phyloP scores from a whole-genome alignment of 2,113 vertebrate species.

The Albula glossodonta region DNA sequence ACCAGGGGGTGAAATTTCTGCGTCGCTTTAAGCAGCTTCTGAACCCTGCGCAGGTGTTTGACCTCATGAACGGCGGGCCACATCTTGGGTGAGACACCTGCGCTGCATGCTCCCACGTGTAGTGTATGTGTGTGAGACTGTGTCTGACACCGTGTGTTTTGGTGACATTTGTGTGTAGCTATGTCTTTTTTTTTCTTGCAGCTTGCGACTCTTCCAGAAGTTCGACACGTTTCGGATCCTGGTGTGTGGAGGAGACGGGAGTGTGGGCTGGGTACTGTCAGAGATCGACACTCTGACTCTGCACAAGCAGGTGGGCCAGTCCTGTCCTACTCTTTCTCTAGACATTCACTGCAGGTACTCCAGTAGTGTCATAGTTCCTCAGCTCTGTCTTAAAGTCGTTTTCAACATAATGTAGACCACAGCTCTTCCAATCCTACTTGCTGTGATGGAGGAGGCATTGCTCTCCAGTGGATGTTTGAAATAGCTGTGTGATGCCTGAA shows the following conservation, averaged over 20 bases:
- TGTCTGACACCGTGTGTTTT: conserved; percentile 1
- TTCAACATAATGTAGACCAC: not conserved
- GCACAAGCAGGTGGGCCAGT: conserved; percentile 85
- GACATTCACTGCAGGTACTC: not conserved
- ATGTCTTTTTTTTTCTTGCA: conserved; percentile 58
- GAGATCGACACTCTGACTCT: conserved; percentile 93
- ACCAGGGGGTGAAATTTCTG: conserved; percentile 95
- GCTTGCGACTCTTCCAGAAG: conserved; percentile 94
- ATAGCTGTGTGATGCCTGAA: not conserved
- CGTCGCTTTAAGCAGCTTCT: conserved; percentile 94
- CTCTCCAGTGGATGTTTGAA: not conserved
- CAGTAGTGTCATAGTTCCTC: not conserved
- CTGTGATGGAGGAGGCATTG: not conserved
- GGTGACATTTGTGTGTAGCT: conserved; percentile 19
- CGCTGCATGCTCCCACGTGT: not conserved
- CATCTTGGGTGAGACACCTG: conserved; percentile 85
- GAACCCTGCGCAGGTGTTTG: conserved; percentile 96
- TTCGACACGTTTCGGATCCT: conserved; percentile 97
- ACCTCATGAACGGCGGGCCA: conserved; percentile 97
- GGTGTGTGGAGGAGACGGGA: conserved; percentile 95
- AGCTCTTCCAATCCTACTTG: not conserved
- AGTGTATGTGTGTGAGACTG: not conserved
- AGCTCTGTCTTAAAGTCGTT: not conserved
- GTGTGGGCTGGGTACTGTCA: conserved; percentile 97
- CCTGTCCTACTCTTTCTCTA: not conserved